phyloP scores from a whole-genome alignment of 2,888 invertebrate genomes.

The Nephrocerus scutellatus region DNA sequence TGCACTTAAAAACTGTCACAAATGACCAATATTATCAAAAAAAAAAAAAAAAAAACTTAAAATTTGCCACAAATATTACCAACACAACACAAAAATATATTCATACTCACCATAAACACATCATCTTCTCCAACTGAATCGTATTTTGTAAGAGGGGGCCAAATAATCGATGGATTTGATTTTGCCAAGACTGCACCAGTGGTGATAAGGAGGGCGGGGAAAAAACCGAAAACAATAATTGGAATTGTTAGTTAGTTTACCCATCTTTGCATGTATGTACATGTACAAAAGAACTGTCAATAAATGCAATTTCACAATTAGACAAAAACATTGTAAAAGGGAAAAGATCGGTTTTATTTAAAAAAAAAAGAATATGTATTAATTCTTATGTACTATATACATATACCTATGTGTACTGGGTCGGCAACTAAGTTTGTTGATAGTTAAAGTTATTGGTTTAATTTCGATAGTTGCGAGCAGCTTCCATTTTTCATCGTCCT shows the following conservation, averaged over 20 bases:
- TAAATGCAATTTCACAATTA: slow-evolving; percentile 2
- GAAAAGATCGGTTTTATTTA: too few relatives aligned
- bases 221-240: background rate
- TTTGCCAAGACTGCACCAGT: slow-evolving; percentile 64
- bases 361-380: too few relatives aligned
- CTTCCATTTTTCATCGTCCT: too few relatives aligned
- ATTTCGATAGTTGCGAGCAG: too few relatives aligned
- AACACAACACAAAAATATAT: background rate
- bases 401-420: too few relatives aligned
- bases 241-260: background rate
- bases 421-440: too few relatives aligned
- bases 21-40: too few relatives aligned
- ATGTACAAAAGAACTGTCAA: background rate
- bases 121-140: slow-evolving; percentile 83
- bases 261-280: background rate
- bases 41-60: too few relatives aligned
- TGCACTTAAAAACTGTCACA: too few relatives aligned
- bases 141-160: slow-evolving; percentile 48
- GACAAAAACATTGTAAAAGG: slow-evolving; percentile 6
- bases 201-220: too few relatives aligned
- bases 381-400: too few relatives aligned
- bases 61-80: background rate
- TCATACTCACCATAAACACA: slow-evolving; percentile 85
- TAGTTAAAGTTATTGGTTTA: too few relatives aligned
- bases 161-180: slow-evolving; percentile 56